Conservation (phyloP, 1,140 invertebrate genomes). For the Formica exsecta region DNA sequence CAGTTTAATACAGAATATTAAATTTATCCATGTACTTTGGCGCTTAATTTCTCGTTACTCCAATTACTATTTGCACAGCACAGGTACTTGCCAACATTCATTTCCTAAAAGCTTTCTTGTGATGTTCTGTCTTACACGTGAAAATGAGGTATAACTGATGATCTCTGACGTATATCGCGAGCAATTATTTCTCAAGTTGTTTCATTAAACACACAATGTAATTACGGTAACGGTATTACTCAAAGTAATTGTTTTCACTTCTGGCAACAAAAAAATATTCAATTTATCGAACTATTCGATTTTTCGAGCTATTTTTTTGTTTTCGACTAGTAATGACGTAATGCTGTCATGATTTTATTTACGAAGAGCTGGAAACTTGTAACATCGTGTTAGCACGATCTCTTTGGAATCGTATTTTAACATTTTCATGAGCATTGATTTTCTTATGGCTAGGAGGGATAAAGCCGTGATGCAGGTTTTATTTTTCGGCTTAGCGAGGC, state of each 20-base stretch:
- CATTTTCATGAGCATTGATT: slow-evolving; percentile 55
- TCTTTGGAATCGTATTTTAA: slow-evolving; percentile 26
- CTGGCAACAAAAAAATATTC: neutral
- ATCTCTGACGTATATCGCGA: neutral
- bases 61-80: slow-evolving; percentile 38
- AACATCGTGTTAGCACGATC: slow-evolving; percentile 27
- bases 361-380: neutral
- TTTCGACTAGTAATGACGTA: neutral
- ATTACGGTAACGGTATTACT: slow-evolving; percentile 26
- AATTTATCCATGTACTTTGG: slow-evolving; percentile 36
- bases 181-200: slow-evolving; percentile 39
- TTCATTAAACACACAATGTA: slow-evolving; percentile 18
- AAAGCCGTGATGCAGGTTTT: slow-evolving; percentile 72
- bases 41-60: slow-evolving; percentile 53
- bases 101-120: slow-evolving; percentile 54
- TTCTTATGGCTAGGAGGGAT: neutral
- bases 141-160: neutral
- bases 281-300: too few relatives aligned
- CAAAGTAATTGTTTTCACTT: neutral
- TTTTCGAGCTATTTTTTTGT: neutral
- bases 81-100: slow-evolving; percentile 17
- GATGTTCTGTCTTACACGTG: slow-evolving; percentile 22
- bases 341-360: neutral
- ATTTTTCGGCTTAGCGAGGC: slow-evolving; percentile 74
- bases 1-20: neutral